Evolutionary conservation across 1,140 invertebrate genomes (phyloP).

Genomic region (Batillaria attramentaria): DNA sequence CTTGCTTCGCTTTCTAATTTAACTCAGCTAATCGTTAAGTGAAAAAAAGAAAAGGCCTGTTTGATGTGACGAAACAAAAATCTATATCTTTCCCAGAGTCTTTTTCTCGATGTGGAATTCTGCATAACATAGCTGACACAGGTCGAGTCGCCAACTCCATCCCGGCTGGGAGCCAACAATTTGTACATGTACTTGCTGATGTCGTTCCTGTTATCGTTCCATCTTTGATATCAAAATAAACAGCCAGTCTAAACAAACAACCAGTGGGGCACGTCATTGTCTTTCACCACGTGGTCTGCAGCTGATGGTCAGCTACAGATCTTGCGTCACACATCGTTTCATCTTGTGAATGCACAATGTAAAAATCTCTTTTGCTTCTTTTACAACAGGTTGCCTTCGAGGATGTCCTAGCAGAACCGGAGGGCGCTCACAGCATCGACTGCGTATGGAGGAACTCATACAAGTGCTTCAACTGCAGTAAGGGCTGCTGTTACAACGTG

Average conservation of each 20-base stretch:
- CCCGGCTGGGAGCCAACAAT: no score
- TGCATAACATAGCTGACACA: no score
- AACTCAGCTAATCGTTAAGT: no score
- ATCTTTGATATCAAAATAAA: not conserved
- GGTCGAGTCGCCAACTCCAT: no score
- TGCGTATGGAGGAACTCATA: conserved; percentile 82
- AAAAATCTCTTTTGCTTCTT: not conserved
- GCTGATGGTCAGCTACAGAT: not conserved
- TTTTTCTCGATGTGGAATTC: no score
- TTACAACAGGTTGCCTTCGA: conserved; percentile 76
- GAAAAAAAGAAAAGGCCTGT: no score
- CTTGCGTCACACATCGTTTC: no score
- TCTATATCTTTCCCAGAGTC: no score
- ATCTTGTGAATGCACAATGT: not conserved
- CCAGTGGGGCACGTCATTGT: not conserved
- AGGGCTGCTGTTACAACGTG: conserved; percentile 80
- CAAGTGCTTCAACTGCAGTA: conserved; percentile 79
- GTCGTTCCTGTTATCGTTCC: not conserved
- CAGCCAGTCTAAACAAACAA: not conserved
- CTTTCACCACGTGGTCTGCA: not conserved
- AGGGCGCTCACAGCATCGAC: conserved; percentile 80
- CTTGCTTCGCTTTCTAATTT: no score
- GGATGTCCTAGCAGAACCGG: conserved; percentile 84
- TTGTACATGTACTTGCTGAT: no score
- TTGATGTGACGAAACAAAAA: no score